phyloP scores from a whole-genome alignment of 2,113 vertebrate species.

The Stictonetta naevosa region DNA sequence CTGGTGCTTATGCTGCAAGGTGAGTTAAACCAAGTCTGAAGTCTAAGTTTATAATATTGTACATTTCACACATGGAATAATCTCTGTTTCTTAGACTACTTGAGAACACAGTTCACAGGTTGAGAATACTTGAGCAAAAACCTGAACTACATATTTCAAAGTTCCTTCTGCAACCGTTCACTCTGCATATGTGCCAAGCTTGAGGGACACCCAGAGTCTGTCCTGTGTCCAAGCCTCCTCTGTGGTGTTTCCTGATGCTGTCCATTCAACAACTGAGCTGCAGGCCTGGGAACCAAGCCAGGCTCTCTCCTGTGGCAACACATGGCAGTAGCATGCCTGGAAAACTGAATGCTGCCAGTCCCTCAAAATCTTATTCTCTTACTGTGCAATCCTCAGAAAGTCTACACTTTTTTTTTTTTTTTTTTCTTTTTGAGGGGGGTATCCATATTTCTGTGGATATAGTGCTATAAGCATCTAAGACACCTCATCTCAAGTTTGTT shows the following conservation, averaged over 20 bases:
- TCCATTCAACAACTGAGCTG: not conserved
- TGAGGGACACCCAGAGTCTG: not conserved
- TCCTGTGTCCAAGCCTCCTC: not conserved
- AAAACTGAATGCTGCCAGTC: not conserved
- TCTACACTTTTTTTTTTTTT: not conserved
- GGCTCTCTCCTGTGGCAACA: not conserved
- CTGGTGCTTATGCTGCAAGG: not conserved
- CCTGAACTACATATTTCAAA: not conserved
- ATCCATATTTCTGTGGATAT: not conserved
- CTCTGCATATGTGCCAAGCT: not conserved
- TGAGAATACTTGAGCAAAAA: slow-evolving; percentile 5
- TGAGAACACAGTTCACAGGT: not conserved
- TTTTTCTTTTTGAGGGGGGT: no score
- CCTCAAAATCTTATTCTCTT: not conserved
- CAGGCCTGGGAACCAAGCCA: not conserved
- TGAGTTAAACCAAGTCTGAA: slow-evolving; percentile 37
- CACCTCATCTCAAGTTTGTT: not conserved
- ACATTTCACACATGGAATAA: not conserved
- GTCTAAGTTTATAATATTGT: not conserved
- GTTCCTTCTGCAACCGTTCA: not conserved
- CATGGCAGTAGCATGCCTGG: not conserved
- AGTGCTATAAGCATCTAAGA: not conserved
- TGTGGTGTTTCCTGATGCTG: not conserved
- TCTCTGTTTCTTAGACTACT: not conserved
- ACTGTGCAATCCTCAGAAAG: not conserved